Conservation (phyloP, 1,140 invertebrate species). For the Rhagoletis zephyria region DNA sequence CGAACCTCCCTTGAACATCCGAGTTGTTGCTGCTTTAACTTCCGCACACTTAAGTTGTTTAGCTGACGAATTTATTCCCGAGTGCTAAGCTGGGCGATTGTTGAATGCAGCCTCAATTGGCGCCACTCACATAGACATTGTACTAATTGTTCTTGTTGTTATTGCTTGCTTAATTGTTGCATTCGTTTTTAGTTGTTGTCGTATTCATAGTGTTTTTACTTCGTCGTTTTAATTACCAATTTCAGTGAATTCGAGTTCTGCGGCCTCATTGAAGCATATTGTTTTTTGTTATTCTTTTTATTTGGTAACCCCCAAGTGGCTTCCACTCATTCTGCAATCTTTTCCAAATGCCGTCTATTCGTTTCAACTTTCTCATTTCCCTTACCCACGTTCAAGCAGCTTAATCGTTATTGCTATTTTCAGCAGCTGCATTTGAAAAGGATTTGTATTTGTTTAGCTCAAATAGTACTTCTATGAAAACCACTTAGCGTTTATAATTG, state of each 20-base stretch:
- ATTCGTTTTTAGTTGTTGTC: not conserved
- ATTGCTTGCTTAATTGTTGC: slow-evolving; percentile 33
- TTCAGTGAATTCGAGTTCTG: not conserved
- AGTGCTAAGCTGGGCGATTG: not conserved
- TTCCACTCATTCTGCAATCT: not conserved
- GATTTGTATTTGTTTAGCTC: slow-evolving; percentile 37
- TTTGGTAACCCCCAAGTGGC: not conserved
- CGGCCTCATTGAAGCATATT: slow-evolving; percentile 5
- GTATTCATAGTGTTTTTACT: not conserved
- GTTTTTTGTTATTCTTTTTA: slow-evolving; percentile 3
- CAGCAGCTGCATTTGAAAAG: slow-evolving; percentile 23
- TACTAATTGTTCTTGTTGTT: slow-evolving; percentile 18
- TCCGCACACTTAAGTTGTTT: slow-evolving; percentile 1
- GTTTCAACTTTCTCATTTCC: not conserved
- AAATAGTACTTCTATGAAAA: slow-evolving; percentile 36
- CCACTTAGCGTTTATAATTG: slow-evolving; percentile 37
- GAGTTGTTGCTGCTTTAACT: not conserved
- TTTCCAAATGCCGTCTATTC: not conserved
- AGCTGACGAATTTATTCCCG: not conserved
- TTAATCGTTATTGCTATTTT: slow-evolving; percentile 30
- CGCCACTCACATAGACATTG: not conserved
- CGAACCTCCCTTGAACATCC: too few species aligned
- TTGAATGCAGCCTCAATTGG: slow-evolving; percentile 15
- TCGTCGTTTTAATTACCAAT: not conserved
- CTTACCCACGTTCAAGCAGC: not conserved